Evolutionary conservation across 2,888 invertebrate genomes (phyloP), one percentile per base, ranked within the genome.

Genomic region (Mimachlamys varia): DNA sequence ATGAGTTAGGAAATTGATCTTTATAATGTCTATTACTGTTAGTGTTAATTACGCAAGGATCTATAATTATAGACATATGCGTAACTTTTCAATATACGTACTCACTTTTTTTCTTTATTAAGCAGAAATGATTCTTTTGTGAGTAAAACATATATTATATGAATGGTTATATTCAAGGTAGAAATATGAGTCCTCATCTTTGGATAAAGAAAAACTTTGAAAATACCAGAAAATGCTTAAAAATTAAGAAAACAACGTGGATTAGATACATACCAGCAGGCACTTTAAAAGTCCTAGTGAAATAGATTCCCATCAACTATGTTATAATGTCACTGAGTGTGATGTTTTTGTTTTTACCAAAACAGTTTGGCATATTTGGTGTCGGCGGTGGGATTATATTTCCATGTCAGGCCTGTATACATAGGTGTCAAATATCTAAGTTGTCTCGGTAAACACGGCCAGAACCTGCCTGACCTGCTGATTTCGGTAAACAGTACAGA

Each of bases 391-490:
- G 27, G 76, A 27, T 76, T 76, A 76, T 62, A 44, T 76, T 22
- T 76, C 33, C 76, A 76, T 76, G 76, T 76, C 17, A 33, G 27
- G 33, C 76, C 76, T 76, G 76, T 76, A 76, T 76, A 76, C 76
- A 27, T 27, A 76, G 76, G 76, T 76, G 76, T 76, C 76, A 76
- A 76, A 76, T 76, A 76, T 33, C 76, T 76, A 17, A 76, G 76
- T 76, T 17, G 76, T 76, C 76, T 33, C 19, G 76, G 76, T 76
- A 76, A 76, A 76, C 76, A 76, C 33, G 33, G 76, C 33, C 76
- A 76, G 13, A 76, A 76, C 27, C 27, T 76, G 76, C 76, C 76
- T 76, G 33, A 76, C 76, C 76, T 76, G 76, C 76, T 22, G 76
- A 27, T 27, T 15, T 76, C 33, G 2, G 76, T 76, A 76, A 76